These are phyloP conservation scores for Apis florea DNA, from an alignment of 1,140 invertebrate genomes.

Conservation along the genomic window DNA sequence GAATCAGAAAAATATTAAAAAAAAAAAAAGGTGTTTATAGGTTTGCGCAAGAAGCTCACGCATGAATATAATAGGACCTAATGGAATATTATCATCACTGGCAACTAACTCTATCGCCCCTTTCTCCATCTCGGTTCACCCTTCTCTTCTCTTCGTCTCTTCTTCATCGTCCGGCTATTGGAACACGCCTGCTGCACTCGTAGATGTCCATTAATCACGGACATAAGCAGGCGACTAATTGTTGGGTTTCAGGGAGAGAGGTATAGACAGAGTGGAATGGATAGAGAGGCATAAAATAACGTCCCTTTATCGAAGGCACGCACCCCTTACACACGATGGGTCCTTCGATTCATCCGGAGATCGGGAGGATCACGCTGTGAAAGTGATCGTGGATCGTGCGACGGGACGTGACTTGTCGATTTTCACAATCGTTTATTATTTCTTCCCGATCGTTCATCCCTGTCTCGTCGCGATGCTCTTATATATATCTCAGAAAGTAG, in stretches of 20 bases:
- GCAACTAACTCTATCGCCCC: constrained; percentile 56
- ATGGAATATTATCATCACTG: constrained; percentile 68
- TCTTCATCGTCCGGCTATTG: constrained; percentile 53
- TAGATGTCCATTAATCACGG: constrained; percentile 74
- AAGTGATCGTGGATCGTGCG: constrained; percentile 60
- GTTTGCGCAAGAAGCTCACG: constrained; percentile 42
- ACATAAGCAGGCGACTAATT: constrained; percentile 76
- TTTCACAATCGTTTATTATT: constrained; percentile 73
- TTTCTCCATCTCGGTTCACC: constrained; percentile 34
- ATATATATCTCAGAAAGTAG: neutral
- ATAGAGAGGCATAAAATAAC: constrained; percentile 73
- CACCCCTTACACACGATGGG: constrained; percentile 63
- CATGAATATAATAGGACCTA: constrained; percentile 73
- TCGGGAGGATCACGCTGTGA: constrained; percentile 65
- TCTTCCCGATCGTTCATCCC: constrained; percentile 30
- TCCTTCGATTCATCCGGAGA: constrained; percentile 58
- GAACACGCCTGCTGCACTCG: constrained; percentile 73
- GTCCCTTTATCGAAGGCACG: constrained; percentile 68
- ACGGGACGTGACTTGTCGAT: constrained; percentile 70
- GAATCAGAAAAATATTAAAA: neutral
- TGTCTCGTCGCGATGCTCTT: neutral
- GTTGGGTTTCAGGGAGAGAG: constrained; percentile 69
- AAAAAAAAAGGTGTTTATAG: neutral
- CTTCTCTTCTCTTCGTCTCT: constrained; percentile 34
- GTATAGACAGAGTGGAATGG: constrained; percentile 55